phyloP scores from a whole-genome alignment of 1,140 invertebrate species.

The Oryctes rhinoceros region DNA sequence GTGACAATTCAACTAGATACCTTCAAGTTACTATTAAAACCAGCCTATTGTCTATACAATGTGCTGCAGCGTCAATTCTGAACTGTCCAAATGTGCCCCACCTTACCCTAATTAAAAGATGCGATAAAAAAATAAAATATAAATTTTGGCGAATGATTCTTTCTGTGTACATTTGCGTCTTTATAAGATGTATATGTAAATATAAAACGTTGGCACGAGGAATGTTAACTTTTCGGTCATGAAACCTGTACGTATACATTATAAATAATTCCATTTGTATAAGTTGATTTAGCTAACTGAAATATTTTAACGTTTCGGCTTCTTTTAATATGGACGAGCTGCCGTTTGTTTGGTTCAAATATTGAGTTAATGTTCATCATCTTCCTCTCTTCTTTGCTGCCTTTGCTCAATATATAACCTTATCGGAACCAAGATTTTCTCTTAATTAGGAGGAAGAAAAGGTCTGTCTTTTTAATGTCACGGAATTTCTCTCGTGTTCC shows the following conservation, averaged over 20 bases:
- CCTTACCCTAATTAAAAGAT: too few species aligned
- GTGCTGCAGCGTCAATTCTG: too few species aligned
- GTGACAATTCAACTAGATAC: too few species aligned
- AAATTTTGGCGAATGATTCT: not conserved
- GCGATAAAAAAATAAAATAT: too few species aligned
- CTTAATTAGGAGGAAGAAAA: not conserved
- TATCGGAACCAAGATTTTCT: not conserved
- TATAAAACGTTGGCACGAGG: too few species aligned
- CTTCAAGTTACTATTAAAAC: too few species aligned
- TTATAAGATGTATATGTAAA: not conserved
- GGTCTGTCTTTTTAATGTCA: not conserved
- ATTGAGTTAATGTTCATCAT: conserved; percentile 28
- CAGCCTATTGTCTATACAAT: too few species aligned
- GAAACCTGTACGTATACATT: not conserved
- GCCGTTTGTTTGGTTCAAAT: not conserved
- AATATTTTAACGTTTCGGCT: not conserved
- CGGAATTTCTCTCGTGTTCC: not conserved
- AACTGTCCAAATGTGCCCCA: too few species aligned
- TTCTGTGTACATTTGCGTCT: not conserved
- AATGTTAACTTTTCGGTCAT: too few species aligned
- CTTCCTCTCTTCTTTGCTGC: not conserved
- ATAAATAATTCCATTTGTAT: conserved; percentile 13
- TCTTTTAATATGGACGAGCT: conserved; percentile 6
- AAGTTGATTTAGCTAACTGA: conserved; percentile 9
- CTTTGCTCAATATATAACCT: not conserved